A percentile compares a stretch with the other conserved stretches of the same genome.
These are phyloP conservation scores for Malurus cyaneus DNA, from an alignment of 2,113 vertebrate genomes.

Conservation along the genomic window DNA sequence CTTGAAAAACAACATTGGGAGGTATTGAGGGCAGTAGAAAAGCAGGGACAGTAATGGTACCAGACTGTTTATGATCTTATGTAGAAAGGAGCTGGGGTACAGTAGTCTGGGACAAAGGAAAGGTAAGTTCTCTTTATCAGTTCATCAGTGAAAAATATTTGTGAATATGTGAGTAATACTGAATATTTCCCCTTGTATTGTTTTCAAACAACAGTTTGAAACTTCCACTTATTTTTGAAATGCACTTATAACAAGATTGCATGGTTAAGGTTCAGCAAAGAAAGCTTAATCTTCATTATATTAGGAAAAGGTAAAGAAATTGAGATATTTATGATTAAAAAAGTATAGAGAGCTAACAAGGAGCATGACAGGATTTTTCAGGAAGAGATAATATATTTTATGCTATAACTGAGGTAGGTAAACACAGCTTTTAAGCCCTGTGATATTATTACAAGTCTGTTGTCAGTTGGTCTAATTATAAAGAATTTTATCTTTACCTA, in stretches of 20 bases:
- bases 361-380: neutral
- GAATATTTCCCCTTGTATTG: neutral
- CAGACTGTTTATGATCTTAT: neutral
- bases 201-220: neutral
- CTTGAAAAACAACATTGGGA: neutral
- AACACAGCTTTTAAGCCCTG: neutral
- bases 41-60: neutral
- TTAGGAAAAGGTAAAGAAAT: neutral
- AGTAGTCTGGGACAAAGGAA: neutral
- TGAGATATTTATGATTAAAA: neutral
- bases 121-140: neutral
- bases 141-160: neutral
- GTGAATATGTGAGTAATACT: neutral
- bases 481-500: neutral
- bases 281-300: neutral
- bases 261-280: neutral
- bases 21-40: neutral
- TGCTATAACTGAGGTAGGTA: neutral
- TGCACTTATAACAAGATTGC: neutral
- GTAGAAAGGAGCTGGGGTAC: neutral
- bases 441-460: neutral
- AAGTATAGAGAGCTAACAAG: neutral
- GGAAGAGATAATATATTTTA: neutral
- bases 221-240: neutral
- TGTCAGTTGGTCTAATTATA: neutral